Percentiles rank a stretch among this genome's conserved stretches.
These are phyloP conservation scores for Arenaria interpres DNA, from an alignment of 2,113 vertebrate species.

Conservation along the genomic window DNA sequence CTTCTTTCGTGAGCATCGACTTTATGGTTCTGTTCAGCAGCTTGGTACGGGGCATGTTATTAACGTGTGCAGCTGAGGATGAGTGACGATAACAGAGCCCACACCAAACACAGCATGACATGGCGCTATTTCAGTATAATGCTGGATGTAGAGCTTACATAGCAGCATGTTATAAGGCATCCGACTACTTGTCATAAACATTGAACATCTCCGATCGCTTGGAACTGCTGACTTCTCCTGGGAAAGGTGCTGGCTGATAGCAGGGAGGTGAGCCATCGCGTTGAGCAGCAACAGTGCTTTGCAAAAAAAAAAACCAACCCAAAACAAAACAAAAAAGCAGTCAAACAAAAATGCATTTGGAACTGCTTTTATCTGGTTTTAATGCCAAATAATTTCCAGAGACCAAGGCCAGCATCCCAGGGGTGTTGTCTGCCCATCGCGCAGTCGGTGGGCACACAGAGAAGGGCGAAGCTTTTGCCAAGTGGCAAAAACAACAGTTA, in stretches of 20 bases:
- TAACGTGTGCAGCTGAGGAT: background rate
- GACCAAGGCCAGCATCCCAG: background rate
- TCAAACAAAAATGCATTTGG: background rate
- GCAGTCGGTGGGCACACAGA: rapidly evolving
- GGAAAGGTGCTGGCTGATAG: background rate
- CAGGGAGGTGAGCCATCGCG: background rate
- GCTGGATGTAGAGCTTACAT: constrained; percentile 59
- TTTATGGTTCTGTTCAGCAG: background rate
- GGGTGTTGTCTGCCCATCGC: rapidly evolving
- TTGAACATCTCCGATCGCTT: constrained; percentile 30
- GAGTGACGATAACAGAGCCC: constrained; percentile 19
- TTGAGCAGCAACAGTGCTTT: background rate
- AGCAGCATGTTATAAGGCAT: constrained; percentile 76
- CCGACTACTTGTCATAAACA: constrained; percentile 28
- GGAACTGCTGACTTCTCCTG: background rate
- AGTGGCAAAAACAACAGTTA: background rate
- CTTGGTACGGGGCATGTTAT: background rate
- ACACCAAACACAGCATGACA: constrained; percentile 45
- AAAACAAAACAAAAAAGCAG: background rate
- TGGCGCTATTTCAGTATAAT: background rate
- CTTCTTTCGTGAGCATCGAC: constrained; percentile 80
- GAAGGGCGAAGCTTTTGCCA: background rate
- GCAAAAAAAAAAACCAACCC: background rate
- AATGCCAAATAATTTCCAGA: constrained; percentile 62
- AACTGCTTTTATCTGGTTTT: constrained; percentile 37